Conservation (phyloP, 2,888 invertebrate genomes). For the Chamaedrilus cognettii region DNA sequence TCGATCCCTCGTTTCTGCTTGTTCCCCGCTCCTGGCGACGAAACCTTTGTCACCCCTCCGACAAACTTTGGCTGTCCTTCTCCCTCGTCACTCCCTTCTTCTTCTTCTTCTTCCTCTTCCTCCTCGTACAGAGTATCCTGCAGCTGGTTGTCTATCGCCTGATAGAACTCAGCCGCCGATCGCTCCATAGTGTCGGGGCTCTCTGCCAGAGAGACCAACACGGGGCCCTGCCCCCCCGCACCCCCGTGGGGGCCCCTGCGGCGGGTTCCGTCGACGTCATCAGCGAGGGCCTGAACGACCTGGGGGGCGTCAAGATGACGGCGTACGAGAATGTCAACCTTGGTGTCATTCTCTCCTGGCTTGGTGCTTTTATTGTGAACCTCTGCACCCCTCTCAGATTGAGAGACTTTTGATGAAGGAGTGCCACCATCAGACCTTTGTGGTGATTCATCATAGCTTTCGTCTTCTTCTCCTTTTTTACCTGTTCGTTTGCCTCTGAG, state of each 20-base stretch:
- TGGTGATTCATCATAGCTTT: not conserved
- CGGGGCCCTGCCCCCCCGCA: not conserved
- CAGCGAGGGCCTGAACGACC: not conserved
- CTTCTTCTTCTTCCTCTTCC: not conserved
- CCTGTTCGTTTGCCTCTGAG: no score
- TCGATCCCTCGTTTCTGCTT: no score
- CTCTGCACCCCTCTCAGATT: not conserved
- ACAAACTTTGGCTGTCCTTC: constrained; percentile 2
- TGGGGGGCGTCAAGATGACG: not conserved
- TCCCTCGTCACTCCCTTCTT: not conserved
- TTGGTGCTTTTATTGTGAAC: no score
- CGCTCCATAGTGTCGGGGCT: not conserved
- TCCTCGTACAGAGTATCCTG: not conserved
- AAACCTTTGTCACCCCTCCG: not conserved
- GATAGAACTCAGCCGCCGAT: not conserved
- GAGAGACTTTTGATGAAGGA: not conserved
- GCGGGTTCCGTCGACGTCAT: constrained; percentile 1
- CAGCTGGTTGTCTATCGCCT: not conserved
- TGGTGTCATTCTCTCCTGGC: not conserved
- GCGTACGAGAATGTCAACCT: not conserved
- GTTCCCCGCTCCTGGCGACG: no score
- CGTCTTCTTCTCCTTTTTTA: no score
- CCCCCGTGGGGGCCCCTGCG: no score
- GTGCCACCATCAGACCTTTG: not conserved
- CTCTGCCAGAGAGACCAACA: not conserved